Conservation (phyloP, 1,140 invertebrate genomes). For the Hyles euphorbiae region DNA sequence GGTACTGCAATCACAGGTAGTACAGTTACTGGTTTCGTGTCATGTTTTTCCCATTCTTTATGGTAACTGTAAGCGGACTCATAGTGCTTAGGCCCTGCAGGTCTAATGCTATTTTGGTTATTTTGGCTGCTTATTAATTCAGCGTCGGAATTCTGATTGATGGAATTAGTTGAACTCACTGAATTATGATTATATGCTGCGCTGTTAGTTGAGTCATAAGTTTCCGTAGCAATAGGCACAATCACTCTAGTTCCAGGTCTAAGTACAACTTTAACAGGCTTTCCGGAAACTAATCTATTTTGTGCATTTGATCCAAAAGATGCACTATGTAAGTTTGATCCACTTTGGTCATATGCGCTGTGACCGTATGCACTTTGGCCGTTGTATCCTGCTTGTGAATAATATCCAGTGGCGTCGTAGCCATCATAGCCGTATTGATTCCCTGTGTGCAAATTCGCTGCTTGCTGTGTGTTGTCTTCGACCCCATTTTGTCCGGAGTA, state of each 20-base stretch:
- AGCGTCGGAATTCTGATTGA: conserved; percentile 30
- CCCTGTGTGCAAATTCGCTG: conserved; percentile 26
- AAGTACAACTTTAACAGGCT: conserved; percentile 44
- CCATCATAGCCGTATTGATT: conserved; percentile 32
- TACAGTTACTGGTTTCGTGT: conserved; percentile 35
- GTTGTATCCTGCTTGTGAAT: conserved; percentile 35
- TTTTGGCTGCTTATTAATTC: conserved; percentile 35
- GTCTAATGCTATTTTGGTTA: conserved; percentile 23
- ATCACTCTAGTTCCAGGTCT: conserved; percentile 49
- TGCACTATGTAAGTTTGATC: conserved; percentile 25
- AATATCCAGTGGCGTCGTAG: conserved; percentile 31
- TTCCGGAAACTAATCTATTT: conserved; percentile 28
- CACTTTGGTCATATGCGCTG: conserved; percentile 30
- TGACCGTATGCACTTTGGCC: conserved; percentile 31
- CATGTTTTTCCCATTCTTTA: conserved; percentile 70
- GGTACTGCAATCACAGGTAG: conserved; percentile 21
- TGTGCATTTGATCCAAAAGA: conserved; percentile 26
- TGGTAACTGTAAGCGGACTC: conserved; percentile 67
- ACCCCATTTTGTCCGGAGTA: conserved; percentile 27
- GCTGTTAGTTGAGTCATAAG: conserved; percentile 29
- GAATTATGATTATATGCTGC: conserved; percentile 32
- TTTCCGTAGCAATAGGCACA: conserved; percentile 47
- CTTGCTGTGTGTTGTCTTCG: conserved; percentile 29
- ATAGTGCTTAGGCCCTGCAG: conserved; percentile 50
- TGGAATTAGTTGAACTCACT: background rate